Conservation (phyloP, 1,140 invertebrate genomes). For the Vanessa atalanta region DNA sequence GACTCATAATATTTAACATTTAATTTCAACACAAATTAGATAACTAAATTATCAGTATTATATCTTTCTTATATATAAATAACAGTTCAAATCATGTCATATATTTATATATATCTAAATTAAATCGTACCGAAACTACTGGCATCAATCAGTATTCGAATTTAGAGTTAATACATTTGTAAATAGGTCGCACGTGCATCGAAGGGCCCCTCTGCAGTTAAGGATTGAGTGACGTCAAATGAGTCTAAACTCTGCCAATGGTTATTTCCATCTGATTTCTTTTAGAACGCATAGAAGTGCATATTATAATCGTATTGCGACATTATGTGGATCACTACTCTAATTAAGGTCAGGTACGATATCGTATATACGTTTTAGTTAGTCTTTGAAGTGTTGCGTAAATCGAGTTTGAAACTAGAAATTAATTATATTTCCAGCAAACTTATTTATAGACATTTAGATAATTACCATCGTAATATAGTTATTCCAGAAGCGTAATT, state of each 20-base stretch:
- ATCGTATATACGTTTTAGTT: conserved; percentile 1
- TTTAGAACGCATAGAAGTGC: conserved; percentile 12
- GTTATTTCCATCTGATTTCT: conserved; percentile 38
- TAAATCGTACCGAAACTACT: conserved; percentile 27
- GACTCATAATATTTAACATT: no score
- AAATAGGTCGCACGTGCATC: conserved; percentile 60
- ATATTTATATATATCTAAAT: background rate
- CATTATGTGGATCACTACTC: conserved; percentile 1
- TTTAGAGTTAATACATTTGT: conserved; percentile 45
- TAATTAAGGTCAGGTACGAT: conserved; percentile 18
- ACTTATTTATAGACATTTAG: background rate
- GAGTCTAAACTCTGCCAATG: conserved; percentile 54
- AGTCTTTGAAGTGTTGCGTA: background rate
- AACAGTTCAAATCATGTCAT: background rate
- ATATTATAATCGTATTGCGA: conserved; percentile 16
- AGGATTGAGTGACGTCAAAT: conserved; percentile 61
- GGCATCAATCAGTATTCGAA: conserved; percentile 50
- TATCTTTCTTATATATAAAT: no score
- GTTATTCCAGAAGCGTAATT: no score
- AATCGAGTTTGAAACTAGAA: background rate
- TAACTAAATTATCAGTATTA: no score
- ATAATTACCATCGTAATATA: no score
- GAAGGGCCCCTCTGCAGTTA: conserved; percentile 57
- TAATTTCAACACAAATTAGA: no score
- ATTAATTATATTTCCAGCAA: background rate